Evolutionary conservation across 2,797 vertebrate genomes (phyloP).

Genomic region (Anableps anableps): DNA sequence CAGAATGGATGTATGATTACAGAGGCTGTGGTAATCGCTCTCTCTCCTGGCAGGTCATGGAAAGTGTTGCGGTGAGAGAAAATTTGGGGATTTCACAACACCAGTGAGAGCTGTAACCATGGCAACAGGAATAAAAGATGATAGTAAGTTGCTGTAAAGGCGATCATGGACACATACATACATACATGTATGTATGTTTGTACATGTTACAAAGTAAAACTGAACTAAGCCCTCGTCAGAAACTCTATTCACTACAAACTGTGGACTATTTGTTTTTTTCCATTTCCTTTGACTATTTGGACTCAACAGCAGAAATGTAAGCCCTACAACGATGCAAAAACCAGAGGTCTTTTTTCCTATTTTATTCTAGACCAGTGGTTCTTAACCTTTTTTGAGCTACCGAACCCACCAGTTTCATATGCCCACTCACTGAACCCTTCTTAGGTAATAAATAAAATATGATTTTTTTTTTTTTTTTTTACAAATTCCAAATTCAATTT

Average conservation of each 20-base stretch:
- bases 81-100: slow-evolving; percentile 25
- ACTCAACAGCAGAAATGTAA: background rate
- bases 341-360: background rate
- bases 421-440: no score
- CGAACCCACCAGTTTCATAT: no score
- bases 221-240: background rate
- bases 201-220: background rate
- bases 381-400: no score
- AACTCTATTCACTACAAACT: background rate
- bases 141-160: slow-evolving; percentile 6
- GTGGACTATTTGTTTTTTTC: background rate
- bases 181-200: slow-evolving; percentile 7
- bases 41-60: slow-evolving; percentile 28
- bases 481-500: no score
- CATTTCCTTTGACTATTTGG: background rate
- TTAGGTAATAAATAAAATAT: no score
- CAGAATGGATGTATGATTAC: slow-evolving; percentile 14
- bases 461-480: no score
- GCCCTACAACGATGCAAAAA: background rate
- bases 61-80: slow-evolving; percentile 37
- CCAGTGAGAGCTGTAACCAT: slow-evolving; percentile 49
- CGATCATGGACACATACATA: slow-evolving; percentile 3
- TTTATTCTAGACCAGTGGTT: no score
- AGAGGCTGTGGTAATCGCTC: background rate
- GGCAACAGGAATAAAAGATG: slow-evolving; percentile 54